Evolutionary conservation across 2,113 vertebrate genomes (phyloP).

Genomic region (Lota lota): DNA sequence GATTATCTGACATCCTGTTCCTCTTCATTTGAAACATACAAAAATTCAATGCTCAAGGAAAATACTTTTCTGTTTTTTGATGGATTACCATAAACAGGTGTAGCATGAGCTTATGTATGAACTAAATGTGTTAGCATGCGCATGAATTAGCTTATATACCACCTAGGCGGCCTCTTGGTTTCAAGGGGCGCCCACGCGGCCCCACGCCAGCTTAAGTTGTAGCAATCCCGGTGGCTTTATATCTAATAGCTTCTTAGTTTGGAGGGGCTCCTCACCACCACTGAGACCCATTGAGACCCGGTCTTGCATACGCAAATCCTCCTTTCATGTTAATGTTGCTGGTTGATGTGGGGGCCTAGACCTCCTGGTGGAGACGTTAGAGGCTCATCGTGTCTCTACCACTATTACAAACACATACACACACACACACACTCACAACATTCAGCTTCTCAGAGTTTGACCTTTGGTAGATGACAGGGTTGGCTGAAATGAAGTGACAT

Average conservation of each 20-base stretch:
- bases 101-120: too few relatives aligned
- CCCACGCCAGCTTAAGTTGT: slow-evolving; percentile 17
- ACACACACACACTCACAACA: background rate
- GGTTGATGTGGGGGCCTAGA: slow-evolving; percentile 54
- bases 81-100: too few relatives aligned
- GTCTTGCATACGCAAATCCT: slow-evolving; percentile 59
- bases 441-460: too few relatives aligned
- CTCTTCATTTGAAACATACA: too few relatives aligned
- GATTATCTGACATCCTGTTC: too few relatives aligned
- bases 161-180: background rate
- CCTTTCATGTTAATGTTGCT: slow-evolving; percentile 58
- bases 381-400: background rate
- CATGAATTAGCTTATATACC: too few relatives aligned
- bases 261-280: slow-evolving; percentile 37
- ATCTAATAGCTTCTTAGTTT: slow-evolving; percentile 51
- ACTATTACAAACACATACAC: background rate
- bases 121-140: too few relatives aligned
- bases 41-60: too few relatives aligned
- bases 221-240: slow-evolving; percentile 49
- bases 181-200: slow-evolving; percentile 24
- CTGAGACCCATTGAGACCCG: slow-evolving; percentile 50
- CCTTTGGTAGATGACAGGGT: too few relatives aligned
- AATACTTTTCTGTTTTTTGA: too few relatives aligned
- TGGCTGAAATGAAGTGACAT: too few relatives aligned
- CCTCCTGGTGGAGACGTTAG: slow-evolving; percentile 47